Percentiles rank a stretch among this genome's conserved stretches.
Conservation (phyloP, 2,888 invertebrate species). For the Norana najaformis region DNA sequence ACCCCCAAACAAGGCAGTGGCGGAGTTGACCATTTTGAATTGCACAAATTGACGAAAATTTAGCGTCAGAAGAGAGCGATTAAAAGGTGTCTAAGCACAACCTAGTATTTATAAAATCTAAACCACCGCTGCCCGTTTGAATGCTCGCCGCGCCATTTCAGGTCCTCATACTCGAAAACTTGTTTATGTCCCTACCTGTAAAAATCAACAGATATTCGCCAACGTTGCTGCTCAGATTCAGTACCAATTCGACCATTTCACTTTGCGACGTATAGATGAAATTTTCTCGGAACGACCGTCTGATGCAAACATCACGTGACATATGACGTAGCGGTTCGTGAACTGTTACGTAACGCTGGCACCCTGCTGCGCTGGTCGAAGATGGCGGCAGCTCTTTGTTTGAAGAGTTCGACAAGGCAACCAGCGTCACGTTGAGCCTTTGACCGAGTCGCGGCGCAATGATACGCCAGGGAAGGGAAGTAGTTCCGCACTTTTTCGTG, state of each 20-base stretch:
- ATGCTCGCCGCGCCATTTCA: no score
- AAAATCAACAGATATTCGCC: background rate
- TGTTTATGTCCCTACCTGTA: background rate
- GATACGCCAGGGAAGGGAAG: conserved; percentile 10
- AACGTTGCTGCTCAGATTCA: background rate
- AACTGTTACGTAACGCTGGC: conserved; percentile 2
- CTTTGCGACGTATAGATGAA: background rate
- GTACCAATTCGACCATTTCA: background rate
- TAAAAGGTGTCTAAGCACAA: no score
- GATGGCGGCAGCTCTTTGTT: background rate
- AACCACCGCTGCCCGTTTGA: no score
- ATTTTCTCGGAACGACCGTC: background rate
- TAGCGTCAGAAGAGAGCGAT: no score
- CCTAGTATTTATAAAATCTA: no score
- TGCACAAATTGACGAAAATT: no score
- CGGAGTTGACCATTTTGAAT: no score
- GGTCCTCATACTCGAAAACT: no score
- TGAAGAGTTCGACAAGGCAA: conserved; percentile 1
- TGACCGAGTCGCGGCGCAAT: conserved; percentile 16
- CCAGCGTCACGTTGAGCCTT: background rate
- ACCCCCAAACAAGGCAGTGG: no score
- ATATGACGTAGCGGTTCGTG: conserved; percentile 7
- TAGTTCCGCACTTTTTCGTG: conserved; percentile 26
- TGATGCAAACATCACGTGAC: conserved; percentile 17
- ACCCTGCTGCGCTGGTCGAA: background rate